A percentile compares a stretch with the other conserved stretches of the same genome.
Conservation (phyloP, 2,888 invertebrate genomes). For the Acrobasis suavella region DNA sequence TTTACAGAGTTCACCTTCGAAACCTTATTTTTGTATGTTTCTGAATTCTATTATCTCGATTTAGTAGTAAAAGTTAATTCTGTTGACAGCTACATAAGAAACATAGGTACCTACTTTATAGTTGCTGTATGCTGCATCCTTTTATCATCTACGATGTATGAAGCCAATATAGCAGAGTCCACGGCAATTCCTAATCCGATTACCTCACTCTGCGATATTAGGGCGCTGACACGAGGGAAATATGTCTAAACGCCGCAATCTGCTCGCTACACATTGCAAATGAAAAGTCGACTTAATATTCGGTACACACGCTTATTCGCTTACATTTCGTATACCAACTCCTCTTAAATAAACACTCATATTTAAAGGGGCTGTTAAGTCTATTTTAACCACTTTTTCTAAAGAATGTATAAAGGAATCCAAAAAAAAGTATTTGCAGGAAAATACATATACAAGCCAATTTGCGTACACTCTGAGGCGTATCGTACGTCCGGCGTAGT, state of each 20-base stretch:
- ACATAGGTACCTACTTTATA: too few species aligned
- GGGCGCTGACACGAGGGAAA: conserved; percentile 66
- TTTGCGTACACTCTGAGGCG: conserved; percentile 8
- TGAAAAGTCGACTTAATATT: conserved; percentile 9
- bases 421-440: too few species aligned
- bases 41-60: too few species aligned
- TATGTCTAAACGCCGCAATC: conserved; percentile 62
- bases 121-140: background rate
- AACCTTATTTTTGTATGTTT: too few species aligned
- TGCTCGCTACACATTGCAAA: conserved; percentile 31
- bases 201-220: conserved; percentile 62
- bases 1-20: too few species aligned
- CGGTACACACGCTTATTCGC: background rate
- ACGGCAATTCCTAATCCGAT: conserved; percentile 60
- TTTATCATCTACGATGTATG: conserved; percentile 35
- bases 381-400: too few species aligned
- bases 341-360: too few species aligned
- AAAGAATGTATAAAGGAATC: too few species aligned
- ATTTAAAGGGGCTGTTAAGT: too few species aligned
- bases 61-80: too few species aligned
- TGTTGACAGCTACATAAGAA: too few species aligned
- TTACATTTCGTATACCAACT: too few species aligned
- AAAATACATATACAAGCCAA: conserved; percentile 14
- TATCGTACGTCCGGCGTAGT: background rate
- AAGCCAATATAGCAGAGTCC: conserved; percentile 41